These are phyloP conservation scores for Anguilla japonica DNA, from an alignment of 2,113 vertebrate genomes.

Conservation along the genomic window DNA sequence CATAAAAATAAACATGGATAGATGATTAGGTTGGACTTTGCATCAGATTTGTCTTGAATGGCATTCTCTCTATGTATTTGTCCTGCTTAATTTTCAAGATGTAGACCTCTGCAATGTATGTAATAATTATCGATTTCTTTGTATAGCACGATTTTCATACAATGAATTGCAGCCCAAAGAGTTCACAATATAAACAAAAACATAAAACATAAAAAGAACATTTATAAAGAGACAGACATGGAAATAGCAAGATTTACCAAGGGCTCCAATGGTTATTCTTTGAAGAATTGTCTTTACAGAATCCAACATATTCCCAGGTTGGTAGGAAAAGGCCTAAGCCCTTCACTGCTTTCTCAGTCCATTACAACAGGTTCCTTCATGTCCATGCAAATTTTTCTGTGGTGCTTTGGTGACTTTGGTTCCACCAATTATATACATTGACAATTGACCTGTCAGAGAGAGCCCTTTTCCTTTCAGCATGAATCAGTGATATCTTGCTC, in stretches of 20 bases:
- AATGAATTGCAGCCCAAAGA: too few relatives aligned
- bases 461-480: neutral
- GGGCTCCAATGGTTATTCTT: neutral
- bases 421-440: conserved; percentile 1
- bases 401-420: neutral
- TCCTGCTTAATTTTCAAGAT: neutral
- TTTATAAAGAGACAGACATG: too few relatives aligned
- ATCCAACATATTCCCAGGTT: neutral
- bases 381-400: neutral
- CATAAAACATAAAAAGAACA: too few relatives aligned
- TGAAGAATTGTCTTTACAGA: neutral
- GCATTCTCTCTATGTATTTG: neutral
- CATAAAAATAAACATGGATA: too few relatives aligned
- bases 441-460: neutral
- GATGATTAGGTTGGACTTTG: neutral
- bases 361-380: neutral
- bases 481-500: neutral
- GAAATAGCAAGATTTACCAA: too few relatives aligned
- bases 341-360: neutral
- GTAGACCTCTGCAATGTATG: too few relatives aligned
- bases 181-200: too few relatives aligned
- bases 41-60: neutral
- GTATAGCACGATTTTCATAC: too few relatives aligned
- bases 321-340: neutral
- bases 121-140: too few relatives aligned